A percentile compares a stretch with the other conserved stretches of the same genome.
Conservation (phyloP, 2,113 vertebrate genomes). For the Rhinoptilus africanus region DNA sequence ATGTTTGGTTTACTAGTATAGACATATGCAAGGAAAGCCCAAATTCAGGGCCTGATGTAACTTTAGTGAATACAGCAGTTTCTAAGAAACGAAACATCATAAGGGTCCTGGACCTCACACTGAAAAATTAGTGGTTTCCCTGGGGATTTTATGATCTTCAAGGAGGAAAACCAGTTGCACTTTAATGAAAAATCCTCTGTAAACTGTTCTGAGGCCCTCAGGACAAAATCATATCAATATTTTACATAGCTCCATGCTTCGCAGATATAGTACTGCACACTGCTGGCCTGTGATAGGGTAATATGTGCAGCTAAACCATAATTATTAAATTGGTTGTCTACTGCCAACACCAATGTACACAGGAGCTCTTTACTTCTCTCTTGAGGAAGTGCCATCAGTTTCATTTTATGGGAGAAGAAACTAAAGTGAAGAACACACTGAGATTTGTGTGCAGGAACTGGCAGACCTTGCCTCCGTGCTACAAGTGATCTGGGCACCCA, state of each 20-base stretch:
- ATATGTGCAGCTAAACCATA: neutral
- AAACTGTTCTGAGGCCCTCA: neutral
- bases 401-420: neutral
- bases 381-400: neutral
- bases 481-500: neutral
- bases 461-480: neutral
- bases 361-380: neutral
- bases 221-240: neutral
- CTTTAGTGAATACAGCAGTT: neutral
- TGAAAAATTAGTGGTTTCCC: neutral
- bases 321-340: neutral
- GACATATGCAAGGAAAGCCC: neutral
- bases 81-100: neutral
- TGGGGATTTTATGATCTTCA: neutral
- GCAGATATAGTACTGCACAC: neutral
- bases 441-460: neutral
- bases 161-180: neutral
- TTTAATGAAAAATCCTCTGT: neutral
- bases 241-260: neutral
- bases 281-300: neutral
- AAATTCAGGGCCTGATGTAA: neutral
- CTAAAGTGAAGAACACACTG: neutral
- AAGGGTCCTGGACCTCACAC: neutral
- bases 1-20: neutral
- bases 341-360: neutral